A percentile compares a stretch with the other conserved stretches of the same genome.
phyloP scores from a whole-genome alignment of 2,888 invertebrate genomes.

The Pachydiplax longipennis region DNA sequence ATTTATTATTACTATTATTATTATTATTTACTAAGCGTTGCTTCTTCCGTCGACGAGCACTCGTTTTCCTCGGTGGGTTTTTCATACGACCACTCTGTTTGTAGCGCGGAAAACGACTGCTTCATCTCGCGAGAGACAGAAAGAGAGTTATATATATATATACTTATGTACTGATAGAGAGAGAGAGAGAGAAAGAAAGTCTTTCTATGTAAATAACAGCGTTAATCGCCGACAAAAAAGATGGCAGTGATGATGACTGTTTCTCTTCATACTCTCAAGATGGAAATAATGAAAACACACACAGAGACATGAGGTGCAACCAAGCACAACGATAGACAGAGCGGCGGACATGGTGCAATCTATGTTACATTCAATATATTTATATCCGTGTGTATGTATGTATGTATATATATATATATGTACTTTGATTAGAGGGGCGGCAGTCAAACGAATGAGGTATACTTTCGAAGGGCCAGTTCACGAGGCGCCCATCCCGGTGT shows the following conservation, averaged over 20 bases:
- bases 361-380: slow-evolving; percentile 43
- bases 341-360: slow-evolving; percentile 35
- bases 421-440: slow-evolving; percentile 41
- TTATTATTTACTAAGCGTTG: not conserved
- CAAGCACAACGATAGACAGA: slow-evolving; percentile 39
- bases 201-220: slow-evolving; percentile 32
- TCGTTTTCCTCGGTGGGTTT: too few relatives aligned
- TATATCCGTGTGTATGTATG: slow-evolving; percentile 19
- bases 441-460: slow-evolving; percentile 43
- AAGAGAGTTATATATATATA: not conserved
- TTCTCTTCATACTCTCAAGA: slow-evolving; percentile 37
- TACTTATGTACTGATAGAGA: slow-evolving; percentile 21
- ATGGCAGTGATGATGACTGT: slow-evolving; percentile 44
- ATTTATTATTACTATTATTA: not conserved
- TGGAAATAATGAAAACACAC: slow-evolving; percentile 36
- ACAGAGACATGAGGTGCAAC: slow-evolving; percentile 20
- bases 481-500: not conserved
- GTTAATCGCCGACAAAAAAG: slow-evolving; percentile 22
- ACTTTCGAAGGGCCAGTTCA: not conserved
- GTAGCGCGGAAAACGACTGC: not conserved
- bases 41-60: too few relatives aligned
- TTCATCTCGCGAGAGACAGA: not conserved
- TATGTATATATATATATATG: slow-evolving; percentile 38
- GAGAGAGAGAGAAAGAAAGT: slow-evolving; percentile 31
- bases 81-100: too few relatives aligned